Evolutionary conservation across 2,797 vertebrate species (phyloP).

Genomic region (Mionectes olivaceus): DNA sequence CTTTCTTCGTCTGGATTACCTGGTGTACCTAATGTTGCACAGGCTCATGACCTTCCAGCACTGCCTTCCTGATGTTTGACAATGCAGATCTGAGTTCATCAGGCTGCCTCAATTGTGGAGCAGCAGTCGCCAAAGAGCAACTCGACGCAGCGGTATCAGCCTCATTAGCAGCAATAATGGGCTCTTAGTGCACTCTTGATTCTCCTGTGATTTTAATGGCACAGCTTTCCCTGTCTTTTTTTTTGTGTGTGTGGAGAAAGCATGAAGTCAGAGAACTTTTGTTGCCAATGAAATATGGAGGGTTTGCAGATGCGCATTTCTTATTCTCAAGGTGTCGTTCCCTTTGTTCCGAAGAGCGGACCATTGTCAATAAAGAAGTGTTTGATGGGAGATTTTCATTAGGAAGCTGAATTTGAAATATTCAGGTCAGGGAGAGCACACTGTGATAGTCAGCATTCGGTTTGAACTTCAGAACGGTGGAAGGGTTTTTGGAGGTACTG

Average conservation of each 20-base stretch:
- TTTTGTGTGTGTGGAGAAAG: constrained; percentile 25
- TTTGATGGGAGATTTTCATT: constrained; percentile 58
- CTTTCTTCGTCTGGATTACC: neutral
- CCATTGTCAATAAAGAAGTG: constrained; percentile 48
- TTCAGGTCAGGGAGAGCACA: constrained; percentile 48
- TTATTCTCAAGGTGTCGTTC: constrained; percentile 10
- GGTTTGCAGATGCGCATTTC: constrained; percentile 17
- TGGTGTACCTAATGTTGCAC: neutral
- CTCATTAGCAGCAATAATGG: constrained; percentile 59
- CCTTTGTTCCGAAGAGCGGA: constrained; percentile 28
- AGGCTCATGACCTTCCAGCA: neutral
- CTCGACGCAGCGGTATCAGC: constrained; percentile 29
- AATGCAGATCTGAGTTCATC: neutral
- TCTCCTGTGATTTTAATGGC: constrained; percentile 53
- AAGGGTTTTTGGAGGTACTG: constrained; percentile 17
- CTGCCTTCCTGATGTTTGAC: neutral
- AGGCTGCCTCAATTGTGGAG: neutral
- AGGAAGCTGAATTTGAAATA: constrained; percentile 37
- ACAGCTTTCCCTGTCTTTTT: neutral
- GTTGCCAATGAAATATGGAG: constrained; percentile 7
- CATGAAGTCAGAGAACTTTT: constrained; percentile 52
- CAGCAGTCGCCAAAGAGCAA: constrained; percentile 34
- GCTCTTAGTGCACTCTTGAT: constrained; percentile 48
- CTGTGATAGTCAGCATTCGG: constrained; percentile 47
- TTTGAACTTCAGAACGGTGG: constrained; percentile 35